Percentiles rank a stretch among this genome's conserved stretches.
These are phyloP conservation scores for Pterostichus madidus DNA, from an alignment of 2,888 invertebrate genomes.

Conservation along the genomic window DNA sequence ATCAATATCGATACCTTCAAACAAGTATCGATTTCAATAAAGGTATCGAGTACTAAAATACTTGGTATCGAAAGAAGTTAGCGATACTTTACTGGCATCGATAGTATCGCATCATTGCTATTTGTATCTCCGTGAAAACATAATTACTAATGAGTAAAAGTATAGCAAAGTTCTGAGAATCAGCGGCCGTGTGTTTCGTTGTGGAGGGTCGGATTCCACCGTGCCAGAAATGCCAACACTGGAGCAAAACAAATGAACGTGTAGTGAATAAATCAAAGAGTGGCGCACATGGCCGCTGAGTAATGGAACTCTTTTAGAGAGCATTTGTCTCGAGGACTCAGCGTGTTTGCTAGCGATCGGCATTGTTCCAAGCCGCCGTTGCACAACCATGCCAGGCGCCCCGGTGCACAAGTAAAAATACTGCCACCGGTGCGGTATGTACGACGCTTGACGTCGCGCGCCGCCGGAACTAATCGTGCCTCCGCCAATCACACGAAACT, in stretches of 20 bases:
- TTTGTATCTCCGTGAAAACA: too few species aligned
- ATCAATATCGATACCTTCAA: too few species aligned
- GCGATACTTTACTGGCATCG: too few species aligned
- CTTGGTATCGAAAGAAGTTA: too few species aligned
- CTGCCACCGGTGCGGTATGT: conserved; percentile 7
- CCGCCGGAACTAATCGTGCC: conserved; percentile 4
- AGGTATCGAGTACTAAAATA: too few species aligned
- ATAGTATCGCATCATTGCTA: too few species aligned
- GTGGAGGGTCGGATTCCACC: conserved; percentile 37
- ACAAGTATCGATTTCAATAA: too few species aligned
- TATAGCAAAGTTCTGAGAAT: neutral
- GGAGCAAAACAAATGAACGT: conserved; percentile 31
- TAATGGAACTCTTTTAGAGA: conserved; percentile 58
- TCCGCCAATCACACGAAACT: neutral
- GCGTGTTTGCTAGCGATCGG: conserved; percentile 1
- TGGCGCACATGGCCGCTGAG: conserved; percentile 57
- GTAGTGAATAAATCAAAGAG: conserved; percentile 40
- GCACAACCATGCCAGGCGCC: conserved; percentile 26
- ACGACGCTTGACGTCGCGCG: neutral
- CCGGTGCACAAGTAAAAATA: conserved; percentile 18
- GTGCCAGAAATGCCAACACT: conserved; percentile 1
- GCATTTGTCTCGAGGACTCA: conserved; percentile 48
- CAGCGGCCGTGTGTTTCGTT: neutral
- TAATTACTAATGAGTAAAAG: too few species aligned
- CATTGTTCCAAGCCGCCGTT: conserved; percentile 39